These are phyloP conservation scores for Bujurquina vittata DNA, from an alignment of 2,113 vertebrate genomes.

Conservation along the genomic window DNA sequence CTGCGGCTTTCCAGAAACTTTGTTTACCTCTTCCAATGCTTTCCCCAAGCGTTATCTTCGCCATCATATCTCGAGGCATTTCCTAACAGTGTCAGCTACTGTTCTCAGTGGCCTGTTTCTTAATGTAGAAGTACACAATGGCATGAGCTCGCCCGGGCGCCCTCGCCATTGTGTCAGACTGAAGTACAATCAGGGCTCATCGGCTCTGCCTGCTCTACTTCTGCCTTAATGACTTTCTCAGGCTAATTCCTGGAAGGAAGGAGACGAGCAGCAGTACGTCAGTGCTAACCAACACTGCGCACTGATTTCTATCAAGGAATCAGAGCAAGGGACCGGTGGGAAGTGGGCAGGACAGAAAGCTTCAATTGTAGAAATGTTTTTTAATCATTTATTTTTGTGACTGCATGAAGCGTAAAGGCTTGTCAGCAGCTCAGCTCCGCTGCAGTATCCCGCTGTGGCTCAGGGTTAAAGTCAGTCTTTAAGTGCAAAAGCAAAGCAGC, in stretches of 20 bases:
- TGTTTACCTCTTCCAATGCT: not conserved
- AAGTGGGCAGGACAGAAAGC: not conserved
- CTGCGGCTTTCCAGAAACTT: fast-evolving
- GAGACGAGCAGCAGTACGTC: not conserved
- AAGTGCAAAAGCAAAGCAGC: no score
- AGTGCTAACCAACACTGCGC: not conserved
- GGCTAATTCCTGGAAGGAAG: constrained; percentile 1
- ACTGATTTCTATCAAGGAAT: not conserved
- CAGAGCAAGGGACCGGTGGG: not conserved
- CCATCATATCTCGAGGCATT: not conserved
- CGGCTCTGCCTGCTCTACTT: no score
- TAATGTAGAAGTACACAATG: not conserved
- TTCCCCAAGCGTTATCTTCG: not conserved
- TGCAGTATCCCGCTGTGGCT: no score
- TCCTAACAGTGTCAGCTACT: not conserved
- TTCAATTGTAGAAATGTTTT: not conserved
- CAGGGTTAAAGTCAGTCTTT: no score
- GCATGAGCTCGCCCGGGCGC: no score
- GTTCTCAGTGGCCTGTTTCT: not conserved
- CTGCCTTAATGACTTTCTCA: not conserved
- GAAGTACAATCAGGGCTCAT: not conserved
- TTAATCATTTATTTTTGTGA: not conserved
- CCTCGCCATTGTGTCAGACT: not conserved
- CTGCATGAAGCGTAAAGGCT: not conserved
- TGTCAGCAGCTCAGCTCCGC: no score